These are phyloP conservation scores for Horisme vitalbata DNA, from an alignment of 2,888 invertebrate species.

Conservation along the genomic window DNA sequence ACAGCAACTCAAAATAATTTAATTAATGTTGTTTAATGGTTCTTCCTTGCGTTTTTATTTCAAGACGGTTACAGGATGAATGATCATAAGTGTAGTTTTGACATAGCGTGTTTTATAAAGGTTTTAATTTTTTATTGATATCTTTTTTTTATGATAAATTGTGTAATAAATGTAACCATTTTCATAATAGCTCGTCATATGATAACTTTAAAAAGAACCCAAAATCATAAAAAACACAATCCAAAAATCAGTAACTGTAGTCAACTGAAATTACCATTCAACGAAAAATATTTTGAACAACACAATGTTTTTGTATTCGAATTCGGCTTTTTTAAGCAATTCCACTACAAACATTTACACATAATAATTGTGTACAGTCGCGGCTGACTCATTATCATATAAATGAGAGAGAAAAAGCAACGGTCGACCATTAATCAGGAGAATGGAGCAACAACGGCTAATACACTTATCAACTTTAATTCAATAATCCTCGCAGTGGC, in stretches of 20 bases:
- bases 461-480: conserved; percentile 82
- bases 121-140: no score
- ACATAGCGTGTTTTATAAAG: no score
- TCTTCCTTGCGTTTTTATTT: no score
- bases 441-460: conserved; percentile 79
- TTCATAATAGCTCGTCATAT: no score
- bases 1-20: no score
- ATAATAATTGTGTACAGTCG: conserved; percentile 72
- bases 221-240: no score
- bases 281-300: not conserved
- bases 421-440: conserved; percentile 74
- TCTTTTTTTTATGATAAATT: no score
- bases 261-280: not conserved
- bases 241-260: not conserved
- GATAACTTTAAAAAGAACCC: no score
- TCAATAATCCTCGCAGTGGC: conserved; percentile 74
- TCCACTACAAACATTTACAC: conserved; percentile 70
- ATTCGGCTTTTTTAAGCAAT: conserved; percentile 48
- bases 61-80: no score
- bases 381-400: conserved; percentile 77
- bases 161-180: no score
- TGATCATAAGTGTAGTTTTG: no score
- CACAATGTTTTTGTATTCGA: conserved; percentile 5
- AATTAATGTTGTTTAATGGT: no score
- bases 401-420: conserved; percentile 81